Evolutionary conservation across 2,113 vertebrate genomes (phyloP).

Genomic region (Coregonus clupeaformis): DNA sequence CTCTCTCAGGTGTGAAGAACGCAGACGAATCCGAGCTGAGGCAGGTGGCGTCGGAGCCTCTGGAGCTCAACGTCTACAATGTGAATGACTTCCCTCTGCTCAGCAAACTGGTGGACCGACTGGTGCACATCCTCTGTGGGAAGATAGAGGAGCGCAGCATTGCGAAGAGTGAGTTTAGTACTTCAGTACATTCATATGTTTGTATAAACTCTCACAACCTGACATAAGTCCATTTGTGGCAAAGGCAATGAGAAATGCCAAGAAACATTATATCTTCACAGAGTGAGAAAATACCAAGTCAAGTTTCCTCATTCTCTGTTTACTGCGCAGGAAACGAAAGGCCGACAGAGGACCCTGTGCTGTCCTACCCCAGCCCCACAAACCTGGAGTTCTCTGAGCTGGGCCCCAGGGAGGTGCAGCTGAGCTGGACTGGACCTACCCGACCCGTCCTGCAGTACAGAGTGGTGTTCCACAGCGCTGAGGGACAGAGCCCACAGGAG

Average conservation of each 20-base stretch:
- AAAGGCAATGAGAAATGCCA: no score
- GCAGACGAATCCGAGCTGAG: constrained; percentile 87
- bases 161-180: constrained; percentile 59
- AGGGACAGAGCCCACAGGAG: constrained; percentile 81
- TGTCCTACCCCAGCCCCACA: constrained; percentile 75
- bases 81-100: constrained; percentile 91
- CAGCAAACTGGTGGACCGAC: constrained; percentile 77
- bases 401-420: constrained; percentile 80
- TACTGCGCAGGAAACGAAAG: constrained; percentile 58
- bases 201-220: no score
- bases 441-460: constrained; percentile 77
- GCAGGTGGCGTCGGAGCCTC: constrained; percentile 84
- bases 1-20: constrained; percentile 86
- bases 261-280: no score
- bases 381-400: constrained; percentile 81
- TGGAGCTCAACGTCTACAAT: constrained; percentile 86
- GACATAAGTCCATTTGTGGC: no score
- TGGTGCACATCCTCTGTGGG: constrained; percentile 84
- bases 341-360: constrained; percentile 58
- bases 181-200: not conserved
- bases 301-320: not conserved
- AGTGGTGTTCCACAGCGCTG: constrained; percentile 82
- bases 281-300: no score
- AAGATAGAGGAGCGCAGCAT: constrained; percentile 79
- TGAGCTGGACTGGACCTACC: constrained; percentile 81